phyloP scores from a whole-genome alignment of 2,113 vertebrate genomes.

The Platysternon megacephalum region DNA sequence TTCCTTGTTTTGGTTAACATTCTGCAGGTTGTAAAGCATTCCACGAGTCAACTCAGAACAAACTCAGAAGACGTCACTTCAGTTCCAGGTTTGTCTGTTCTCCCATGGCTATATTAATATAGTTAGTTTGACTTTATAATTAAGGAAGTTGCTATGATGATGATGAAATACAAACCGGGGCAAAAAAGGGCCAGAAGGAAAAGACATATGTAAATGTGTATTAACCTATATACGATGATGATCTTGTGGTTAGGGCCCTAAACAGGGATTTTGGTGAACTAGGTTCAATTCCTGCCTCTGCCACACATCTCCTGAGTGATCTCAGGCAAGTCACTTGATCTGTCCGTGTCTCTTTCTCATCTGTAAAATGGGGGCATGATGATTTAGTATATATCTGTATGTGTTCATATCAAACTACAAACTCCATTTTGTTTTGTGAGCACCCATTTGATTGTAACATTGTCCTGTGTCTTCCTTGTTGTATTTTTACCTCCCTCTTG shows the following conservation, averaged over 20 bases:
- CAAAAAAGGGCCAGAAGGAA: not conserved
- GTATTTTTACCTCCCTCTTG: not conserved
- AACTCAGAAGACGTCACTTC: not conserved
- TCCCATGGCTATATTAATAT: rapidly evolving
- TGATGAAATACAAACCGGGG: not conserved
- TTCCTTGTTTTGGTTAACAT: not conserved
- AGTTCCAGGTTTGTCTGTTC: rapidly evolving
- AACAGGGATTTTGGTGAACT: not conserved
- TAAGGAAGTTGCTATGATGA: not conserved
- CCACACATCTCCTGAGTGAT: not conserved
- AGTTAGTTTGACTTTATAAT: not conserved
- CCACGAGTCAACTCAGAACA: rapidly evolving
- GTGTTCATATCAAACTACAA: not conserved
- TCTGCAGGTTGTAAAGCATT: rapidly evolving
- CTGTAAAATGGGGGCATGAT: not conserved
- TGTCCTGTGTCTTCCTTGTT: not conserved
- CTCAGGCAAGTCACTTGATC: not conserved
- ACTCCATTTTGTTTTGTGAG: not conserved
- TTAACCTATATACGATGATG: rapidly evolving
- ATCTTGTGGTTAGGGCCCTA: not conserved
- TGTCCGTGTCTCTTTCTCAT: not conserved
- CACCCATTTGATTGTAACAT: not conserved
- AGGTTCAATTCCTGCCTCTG: not conserved
- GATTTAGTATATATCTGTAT: not conserved
- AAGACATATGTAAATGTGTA: not conserved